Evolutionary conservation across 2,113 vertebrate species (phyloP), one percentile per base, ranked within the genome.

Genomic region (Nycticryphes semicollaris): DNA sequence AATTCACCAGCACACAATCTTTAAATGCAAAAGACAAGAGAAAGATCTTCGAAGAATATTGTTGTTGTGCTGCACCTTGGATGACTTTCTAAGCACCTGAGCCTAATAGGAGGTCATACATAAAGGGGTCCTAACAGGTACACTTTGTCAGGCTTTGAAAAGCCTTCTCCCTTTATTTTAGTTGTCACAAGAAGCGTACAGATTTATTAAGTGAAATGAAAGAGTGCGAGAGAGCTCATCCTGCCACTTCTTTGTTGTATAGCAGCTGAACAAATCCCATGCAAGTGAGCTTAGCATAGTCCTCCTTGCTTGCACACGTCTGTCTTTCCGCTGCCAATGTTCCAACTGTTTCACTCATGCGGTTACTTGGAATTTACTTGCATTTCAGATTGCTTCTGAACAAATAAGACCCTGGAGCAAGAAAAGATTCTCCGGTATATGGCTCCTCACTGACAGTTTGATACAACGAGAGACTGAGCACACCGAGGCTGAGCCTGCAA

Each of bases 371-470:
- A 66, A 87, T 79, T 84, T 82, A 75, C 85, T 86, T 85, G 73
- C 39, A 68, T 68, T 93, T 93, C 73, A 87, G 63, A 84, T 78
- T 74, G 39, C 47, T 94, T 90, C 80, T 83, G 80, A 66, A 84
- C 72, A 84, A 93, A 88, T 37, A 83, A 86, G 81, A 50, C 70
- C 51, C 53, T 59, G 16, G 45, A 94, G 78, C 62, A 73, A 76
- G 54, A 66, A 73, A 12, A 81, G 62, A 63, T 87, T 91, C 62
- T 83, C 15, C 91, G 41, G 48, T 81, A 9, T 68, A 50, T 30
- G 53, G 37, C 33, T 95, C 50, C 70, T 84, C n/a, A 53, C 53
- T 83, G 74, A 39, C 53, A 82, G 25, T 76, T 87, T 78, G 84
- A 51, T 87, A 43, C 74, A 84, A 68, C 59, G 54, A 31, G 81